Base-by-base conservation (phyloP, 2,113 vertebrate species). In the Alectura lathami region DNA sequence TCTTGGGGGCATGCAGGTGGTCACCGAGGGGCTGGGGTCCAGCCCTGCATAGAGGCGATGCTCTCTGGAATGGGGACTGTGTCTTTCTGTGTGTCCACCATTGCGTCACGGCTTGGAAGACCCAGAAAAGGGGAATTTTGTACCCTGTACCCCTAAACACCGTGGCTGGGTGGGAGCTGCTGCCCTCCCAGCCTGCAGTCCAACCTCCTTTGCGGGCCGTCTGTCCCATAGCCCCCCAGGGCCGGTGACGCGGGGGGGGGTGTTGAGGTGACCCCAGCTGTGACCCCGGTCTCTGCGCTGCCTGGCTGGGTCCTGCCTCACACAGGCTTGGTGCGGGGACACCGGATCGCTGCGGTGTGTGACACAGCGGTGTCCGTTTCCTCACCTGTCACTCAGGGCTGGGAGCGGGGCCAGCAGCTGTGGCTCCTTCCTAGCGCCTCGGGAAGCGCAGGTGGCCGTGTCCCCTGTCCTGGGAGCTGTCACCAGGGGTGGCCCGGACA, bases 261-360 rank as follows among this genome's bases (percentile, higher is more conserved):
- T 13, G 4, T 42, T 0, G 3, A 12, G 29, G 21, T 45, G 32
- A 34, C 32, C 23, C 30, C 36, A n/a, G n/a, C n/a, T n/a, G n/a
- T n/a, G n/a, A n/a, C n/a, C n/a, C n/a, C n/a, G 23, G 4, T 14
- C 42, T 27, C 17, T 29, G 13, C 4, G 27, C 67, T 81, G 21
- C 21, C n/a, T 22, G 50, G 12, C 36, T 2, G 0, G 34, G 32
- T 54, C 15, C 2, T 26, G 36, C 53, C 9, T 1, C 12, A 1
- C 2, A 9, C 36, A 32, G 40, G 30, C 1, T 6, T 30, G 42
- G 27, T 27, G 3, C 5, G 17, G 66, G 36, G 74, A 84, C 38
- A 86, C n/a, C 1, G 5, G 51, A 66, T 77, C 26, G 1, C 11
- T 2, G 45, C 9, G 36, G 42, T 34, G 76, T 29, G 70, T 9